Conservation (phyloP, 30 jellyfish, hydroid and myxozoan genomes). For the Cassiopea andromeda region DNA sequence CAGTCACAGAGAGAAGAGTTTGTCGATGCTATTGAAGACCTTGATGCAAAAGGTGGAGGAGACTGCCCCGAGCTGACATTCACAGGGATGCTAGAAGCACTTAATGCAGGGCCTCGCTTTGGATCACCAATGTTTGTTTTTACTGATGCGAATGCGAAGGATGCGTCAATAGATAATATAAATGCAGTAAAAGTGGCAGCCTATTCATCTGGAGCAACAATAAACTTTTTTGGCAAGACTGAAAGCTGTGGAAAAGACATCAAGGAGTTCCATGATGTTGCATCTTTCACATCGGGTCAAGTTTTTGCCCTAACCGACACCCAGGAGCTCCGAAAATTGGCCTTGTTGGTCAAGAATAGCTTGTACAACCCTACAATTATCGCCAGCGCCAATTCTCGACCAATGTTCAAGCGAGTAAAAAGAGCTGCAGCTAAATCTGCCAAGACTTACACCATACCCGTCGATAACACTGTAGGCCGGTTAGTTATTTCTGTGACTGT, state of each 20-base stretch:
- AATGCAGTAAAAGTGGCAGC: slow-evolving; percentile 85
- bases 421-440: slow-evolving; percentile 17
- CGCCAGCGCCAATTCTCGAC: slow-evolving; percentile 57
- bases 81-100: slow-evolving; percentile 91
- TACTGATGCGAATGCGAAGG: slow-evolving; percentile 95
- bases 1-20: slow-evolving; percentile 66
- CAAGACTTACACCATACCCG: slow-evolving; percentile 56
- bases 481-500: slow-evolving; percentile 77
- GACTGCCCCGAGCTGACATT: slow-evolving; percentile 93
- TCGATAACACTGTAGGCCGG: slow-evolving; percentile 67
- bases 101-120: slow-evolving; percentile 87
- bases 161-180: slow-evolving; percentile 73
- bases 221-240: slow-evolving; percentile 82
- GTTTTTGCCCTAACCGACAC: slow-evolving; percentile 79
- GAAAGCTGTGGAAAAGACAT: slow-evolving; percentile 84
- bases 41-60: slow-evolving; percentile 86
- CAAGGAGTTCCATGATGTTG: slow-evolving; percentile 79
- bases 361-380: slow-evolving; percentile 63
- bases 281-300: slow-evolving; percentile 92
- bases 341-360: slow-evolving; percentile 65
- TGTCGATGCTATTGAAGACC: slow-evolving; percentile 67
- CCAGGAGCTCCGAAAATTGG: slow-evolving; percentile 55
- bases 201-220: slow-evolving; percentile 75
- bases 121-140: slow-evolving; percentile 93
- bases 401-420: slow-evolving; percentile 26